phyloP scores from a whole-genome alignment of 2,888 invertebrate species.

The Dynastes hyllus region DNA sequence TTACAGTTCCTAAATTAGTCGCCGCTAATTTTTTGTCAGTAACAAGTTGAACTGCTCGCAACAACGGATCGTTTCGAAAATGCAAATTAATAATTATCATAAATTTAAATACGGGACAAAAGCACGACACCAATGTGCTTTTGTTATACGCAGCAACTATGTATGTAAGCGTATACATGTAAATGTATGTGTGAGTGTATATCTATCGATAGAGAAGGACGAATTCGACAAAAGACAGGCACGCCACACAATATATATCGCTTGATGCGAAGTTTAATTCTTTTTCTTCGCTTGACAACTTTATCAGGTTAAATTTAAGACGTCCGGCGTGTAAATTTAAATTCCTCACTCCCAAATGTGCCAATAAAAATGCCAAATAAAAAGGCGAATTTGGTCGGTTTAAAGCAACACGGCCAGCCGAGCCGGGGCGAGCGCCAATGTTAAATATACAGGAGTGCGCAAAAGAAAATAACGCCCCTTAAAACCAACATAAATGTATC shows the following conservation, averaged over 20 bases:
- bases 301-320: slow-evolving; percentile 47
- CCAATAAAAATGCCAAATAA: slow-evolving; percentile 52
- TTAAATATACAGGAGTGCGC: slow-evolving; percentile 1
- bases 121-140: slow-evolving; percentile 12
- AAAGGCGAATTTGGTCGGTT: slow-evolving; percentile 49
- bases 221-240: slow-evolving; percentile 24
- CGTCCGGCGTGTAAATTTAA: slow-evolving; percentile 49
- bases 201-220: background rate
- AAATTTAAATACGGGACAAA: slow-evolving; percentile 42
- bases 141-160: background rate
- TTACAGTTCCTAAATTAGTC: slow-evolving; percentile 23
- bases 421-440: slow-evolving; percentile 8
- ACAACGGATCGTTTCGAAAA: slow-evolving; percentile 26
- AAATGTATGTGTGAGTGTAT: no score
- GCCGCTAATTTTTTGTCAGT: slow-evolving; percentile 31
- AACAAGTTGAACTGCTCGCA: background rate
- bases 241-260: slow-evolving; percentile 23
- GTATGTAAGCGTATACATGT: no score
- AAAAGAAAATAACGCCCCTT: no score
- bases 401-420: slow-evolving; percentile 12
- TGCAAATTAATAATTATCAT: slow-evolving; percentile 45
- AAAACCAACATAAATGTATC: no score
- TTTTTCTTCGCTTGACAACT: slow-evolving; percentile 45
- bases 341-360: slow-evolving; percentile 46
- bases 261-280: slow-evolving; percentile 42